phyloP scores from a whole-genome alignment of 2,888 invertebrate genomes.

The Therioaphis trifolii region DNA sequence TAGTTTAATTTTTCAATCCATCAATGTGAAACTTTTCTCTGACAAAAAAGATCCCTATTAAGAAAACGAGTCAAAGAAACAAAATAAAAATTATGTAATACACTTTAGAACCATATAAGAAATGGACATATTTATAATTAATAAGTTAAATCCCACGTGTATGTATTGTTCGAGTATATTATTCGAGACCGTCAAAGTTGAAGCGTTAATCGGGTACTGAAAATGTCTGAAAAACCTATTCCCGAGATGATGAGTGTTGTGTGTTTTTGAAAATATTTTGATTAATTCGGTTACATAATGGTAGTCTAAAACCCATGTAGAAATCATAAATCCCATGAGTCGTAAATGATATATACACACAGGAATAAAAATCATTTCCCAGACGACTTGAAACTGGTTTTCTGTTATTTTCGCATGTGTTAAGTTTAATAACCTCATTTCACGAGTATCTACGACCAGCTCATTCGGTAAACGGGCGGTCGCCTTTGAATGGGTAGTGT shows the following conservation, averaged over 20 bases:
- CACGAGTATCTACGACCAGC: conserved; percentile 14
- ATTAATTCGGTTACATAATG: conserved; percentile 8
- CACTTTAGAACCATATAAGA: too few species aligned
- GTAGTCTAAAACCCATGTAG: background rate
- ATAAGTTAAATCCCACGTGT: too few species aligned
- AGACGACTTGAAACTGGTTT: conserved; percentile 44
- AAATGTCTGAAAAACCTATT: too few species aligned
- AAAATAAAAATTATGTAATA: too few species aligned
- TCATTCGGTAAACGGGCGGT: conserved; percentile 37
- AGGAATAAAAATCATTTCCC: conserved; percentile 29
- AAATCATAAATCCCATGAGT: conserved; percentile 38
- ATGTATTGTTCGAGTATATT: too few species aligned
- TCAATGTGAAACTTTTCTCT: too few species aligned
- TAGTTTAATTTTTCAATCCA: too few species aligned
- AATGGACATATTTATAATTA: too few species aligned
- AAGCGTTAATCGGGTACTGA: too few species aligned
- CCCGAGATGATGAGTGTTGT: background rate
- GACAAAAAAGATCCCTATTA: too few species aligned
- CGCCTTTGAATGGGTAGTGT: conserved; percentile 50
- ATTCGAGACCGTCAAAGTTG: too few species aligned
- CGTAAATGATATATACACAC: background rate
- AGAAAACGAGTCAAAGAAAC: too few species aligned
- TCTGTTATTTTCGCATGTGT: conserved; percentile 50
- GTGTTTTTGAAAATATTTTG: background rate
- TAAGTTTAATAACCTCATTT: conserved; percentile 57